Evolutionary conservation across 2,797 vertebrate species (phyloP).

Genomic region (Melanotaenia boesemani): DNA sequence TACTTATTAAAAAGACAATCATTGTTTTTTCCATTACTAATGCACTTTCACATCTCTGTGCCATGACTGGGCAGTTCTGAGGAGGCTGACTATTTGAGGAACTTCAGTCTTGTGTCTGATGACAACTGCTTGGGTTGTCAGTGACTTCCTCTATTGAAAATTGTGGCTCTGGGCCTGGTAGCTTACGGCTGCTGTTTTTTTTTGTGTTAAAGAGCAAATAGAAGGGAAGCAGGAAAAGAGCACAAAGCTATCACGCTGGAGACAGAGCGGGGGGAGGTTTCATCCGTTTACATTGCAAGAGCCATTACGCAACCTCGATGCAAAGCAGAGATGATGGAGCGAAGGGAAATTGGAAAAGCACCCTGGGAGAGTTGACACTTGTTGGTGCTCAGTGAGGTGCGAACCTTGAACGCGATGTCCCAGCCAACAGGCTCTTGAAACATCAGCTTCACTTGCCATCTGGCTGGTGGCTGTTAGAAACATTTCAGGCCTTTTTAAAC

Average conservation of each 20-base stretch:
- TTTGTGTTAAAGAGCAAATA: constrained; percentile 36
- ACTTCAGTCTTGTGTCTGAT: constrained; percentile 49
- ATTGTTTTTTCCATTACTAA: constrained; percentile 41
- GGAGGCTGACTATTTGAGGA: constrained; percentile 50
- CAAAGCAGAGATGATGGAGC: constrained; percentile 50
- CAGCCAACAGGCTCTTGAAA: constrained; percentile 56
- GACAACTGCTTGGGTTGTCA: constrained; percentile 38
- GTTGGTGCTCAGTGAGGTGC: constrained; percentile 74
- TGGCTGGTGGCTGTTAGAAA: constrained; percentile 52
- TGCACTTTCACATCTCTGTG: constrained; percentile 17
- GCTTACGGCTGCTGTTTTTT: constrained; percentile 29
- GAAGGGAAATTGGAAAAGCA: constrained; percentile 39
- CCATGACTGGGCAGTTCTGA: constrained; percentile 43
- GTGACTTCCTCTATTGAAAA: constrained; percentile 52
- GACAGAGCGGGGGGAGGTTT: constrained; percentile 40
- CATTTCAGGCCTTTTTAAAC: constrained; percentile 55
- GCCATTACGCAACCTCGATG: constrained; percentile 68
- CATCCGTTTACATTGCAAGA: constrained; percentile 67
- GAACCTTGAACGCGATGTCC: constrained; percentile 63
- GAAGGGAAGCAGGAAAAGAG: constrained; percentile 25
- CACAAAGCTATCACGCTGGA: constrained; percentile 43
- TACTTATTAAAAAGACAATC: constrained; percentile 20
- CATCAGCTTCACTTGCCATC: constrained; percentile 62
- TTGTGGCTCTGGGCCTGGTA: constrained; percentile 43
- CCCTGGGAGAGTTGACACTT: constrained; percentile 81